Evolutionary conservation across 2,113 vertebrate genomes (phyloP), one percentile per base, ranked within the genome.

Genomic region (Gymnogyps californianus): DNA sequence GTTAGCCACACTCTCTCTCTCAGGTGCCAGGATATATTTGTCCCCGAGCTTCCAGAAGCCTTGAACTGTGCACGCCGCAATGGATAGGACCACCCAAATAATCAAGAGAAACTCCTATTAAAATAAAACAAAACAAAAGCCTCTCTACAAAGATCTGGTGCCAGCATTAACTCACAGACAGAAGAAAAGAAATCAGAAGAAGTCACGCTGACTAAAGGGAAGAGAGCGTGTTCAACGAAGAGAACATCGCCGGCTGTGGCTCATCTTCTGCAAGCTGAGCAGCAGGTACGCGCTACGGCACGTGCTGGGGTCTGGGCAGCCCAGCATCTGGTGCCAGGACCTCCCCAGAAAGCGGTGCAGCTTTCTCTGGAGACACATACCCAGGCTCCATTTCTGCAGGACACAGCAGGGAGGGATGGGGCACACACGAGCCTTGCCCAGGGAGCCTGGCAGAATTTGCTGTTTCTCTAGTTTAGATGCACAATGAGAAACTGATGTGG

Each of bases 231-330:
- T 7, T 46, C 34, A 42, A 32, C 2, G 4, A 77, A 77, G 26
- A 78, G 16, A 83, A 28, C 9, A n/a, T 6, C 29, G 61, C 10
- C 1, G 3, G 10, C 4, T 4, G 24, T 1, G 7, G 58, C 34
- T 47, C 40, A 71, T 40, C 6, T 76, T 34, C 72, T 57, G 25
- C 49, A 54, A 85, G 28, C 8, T 42, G 29, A 89, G 51, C 25
- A 69, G 22, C 26, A 91, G 32, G 22, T 36, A 24, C 0, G 0
- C 4, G 4, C 52, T 13, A 18, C 5, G 5, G 36, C 16, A 26
- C 4, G 6, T 62, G 7, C 72, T 71, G 62, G 19, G 28, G 11
- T 51, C 58, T 69, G 65, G 61, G 24, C 42, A 57, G 8, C 26
- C 26, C 22, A 34, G 47, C 16, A 77, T 5, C 61, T 67, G 28